Evolutionary conservation across 2,113 vertebrate species (phyloP), one percentile per base, ranked within the genome.

Genomic region (Zosterops hypoxanthus): DNA sequence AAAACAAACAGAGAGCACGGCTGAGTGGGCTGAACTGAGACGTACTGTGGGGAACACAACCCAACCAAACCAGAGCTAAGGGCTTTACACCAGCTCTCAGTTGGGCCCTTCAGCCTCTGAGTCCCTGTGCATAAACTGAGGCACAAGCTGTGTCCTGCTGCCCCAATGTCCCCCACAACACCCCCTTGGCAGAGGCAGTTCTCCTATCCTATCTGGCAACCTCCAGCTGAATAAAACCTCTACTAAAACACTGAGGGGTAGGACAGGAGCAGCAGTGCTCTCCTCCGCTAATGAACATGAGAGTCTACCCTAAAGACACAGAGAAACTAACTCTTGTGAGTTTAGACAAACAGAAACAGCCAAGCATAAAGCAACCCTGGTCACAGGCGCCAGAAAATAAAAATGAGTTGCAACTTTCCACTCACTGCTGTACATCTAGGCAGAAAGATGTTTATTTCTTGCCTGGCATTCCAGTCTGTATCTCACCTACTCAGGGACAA

Each of bases 81-180:
- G 8, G 49, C 73, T 87, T 79, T 47, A 64, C 53, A 64, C 21
- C 60, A 80, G 49, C 49, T 69, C 77, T 26, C 33, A 20, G 23
- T 0, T 29, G 24, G 28, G 28, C 26, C 29, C 44, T 42, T 34
- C 0, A 0, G 1, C 34, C 29, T 82, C 70, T 0, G 0, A 85
- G 52, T 44, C 42, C 52, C 18, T 10, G 17, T 31, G 29, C 22
- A 9, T 6, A 55, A 70, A 28, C 6, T 23, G n/a, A 53, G 69
- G n/a, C 14, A n/a, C 2, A 14, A 57, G 36, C 42, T 77, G n/a
- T 78, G 64, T 11, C 50, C 82, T 42, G 33, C 25, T 2, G 3
- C 56, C 52, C 53, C 13, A 0, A 4, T 4, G 29, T 25, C 31
- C 28, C 41, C 56, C 23, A 31, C 25, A 59, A 41, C 2, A 36